Evolutionary conservation across 2,888 invertebrate genomes (phyloP).

Genomic region (Eulithis testata): DNA sequence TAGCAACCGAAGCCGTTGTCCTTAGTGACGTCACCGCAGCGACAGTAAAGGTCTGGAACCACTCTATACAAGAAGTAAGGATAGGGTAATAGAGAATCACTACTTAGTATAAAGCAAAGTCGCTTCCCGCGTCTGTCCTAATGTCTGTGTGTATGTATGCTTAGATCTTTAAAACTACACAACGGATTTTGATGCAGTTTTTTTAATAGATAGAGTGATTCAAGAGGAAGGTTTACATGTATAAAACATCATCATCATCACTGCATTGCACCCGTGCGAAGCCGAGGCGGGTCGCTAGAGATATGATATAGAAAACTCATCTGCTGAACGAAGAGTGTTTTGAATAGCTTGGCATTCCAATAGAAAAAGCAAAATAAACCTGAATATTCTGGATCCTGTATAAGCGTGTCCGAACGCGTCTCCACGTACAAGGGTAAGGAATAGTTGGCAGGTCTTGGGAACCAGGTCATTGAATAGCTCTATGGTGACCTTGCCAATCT

Average conservation of each 20-base stretch:
- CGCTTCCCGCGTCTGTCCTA: too few relatives aligned
- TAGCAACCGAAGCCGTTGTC: conserved; percentile 84
- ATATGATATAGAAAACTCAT: too few relatives aligned
- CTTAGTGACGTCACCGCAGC: conserved; percentile 84
- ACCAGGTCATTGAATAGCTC: conserved; percentile 72
- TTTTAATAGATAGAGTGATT: too few relatives aligned
- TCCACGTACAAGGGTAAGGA: conserved; percentile 66
- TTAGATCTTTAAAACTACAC: too few relatives aligned
- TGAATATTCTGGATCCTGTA: conserved; percentile 69
- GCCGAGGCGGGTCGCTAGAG: too few relatives aligned
- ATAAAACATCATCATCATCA: too few relatives aligned
- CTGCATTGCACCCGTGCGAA: too few relatives aligned
- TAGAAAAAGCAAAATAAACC: conserved; percentile 48
- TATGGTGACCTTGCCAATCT: conserved; percentile 68
- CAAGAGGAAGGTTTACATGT: too few relatives aligned
- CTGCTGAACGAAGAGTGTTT: background rate
- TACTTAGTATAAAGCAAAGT: too few relatives aligned
- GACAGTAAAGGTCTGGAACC: conserved; percentile 82
- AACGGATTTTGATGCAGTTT: too few relatives aligned
- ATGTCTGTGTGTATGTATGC: too few relatives aligned
- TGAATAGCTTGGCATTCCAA: background rate
- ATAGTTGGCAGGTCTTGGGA: conserved; percentile 71
- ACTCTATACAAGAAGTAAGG: conserved; percentile 58
- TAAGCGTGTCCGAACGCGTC: conserved; percentile 67
- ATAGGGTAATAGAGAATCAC: background rate